These are phyloP conservation scores for Theonella swinhoei DNA, from an alignment of 37 sponge, comb jelly and placozoan genomes.

Conservation along the genomic window DNA sequence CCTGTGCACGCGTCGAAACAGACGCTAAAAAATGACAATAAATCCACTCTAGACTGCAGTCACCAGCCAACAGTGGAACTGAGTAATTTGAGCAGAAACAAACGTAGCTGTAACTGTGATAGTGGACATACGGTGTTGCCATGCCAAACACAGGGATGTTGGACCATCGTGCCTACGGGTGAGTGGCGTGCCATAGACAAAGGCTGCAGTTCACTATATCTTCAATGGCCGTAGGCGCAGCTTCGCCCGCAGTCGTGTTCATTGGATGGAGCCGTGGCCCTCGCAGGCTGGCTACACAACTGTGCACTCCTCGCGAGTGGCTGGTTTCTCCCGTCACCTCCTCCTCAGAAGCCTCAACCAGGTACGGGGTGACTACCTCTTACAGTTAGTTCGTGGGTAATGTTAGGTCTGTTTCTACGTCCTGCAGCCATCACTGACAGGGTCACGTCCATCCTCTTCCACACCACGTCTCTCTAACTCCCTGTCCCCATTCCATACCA, in stretches of 20 bases:
- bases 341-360: neutral
- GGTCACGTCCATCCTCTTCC: neutral
- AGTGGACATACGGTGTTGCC: too few species aligned
- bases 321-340: conserved; percentile 67
- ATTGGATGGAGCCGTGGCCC: conserved; percentile 84
- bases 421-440: neutral
- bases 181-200: too few species aligned
- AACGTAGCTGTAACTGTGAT: too few species aligned
- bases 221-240: neutral
- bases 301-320: neutral
- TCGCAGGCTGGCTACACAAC: conserved; percentile 55
- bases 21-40: too few species aligned
- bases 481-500: conserved; percentile 75
- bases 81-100: too few species aligned
- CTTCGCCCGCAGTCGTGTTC: conserved; percentile 1
- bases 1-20: too few species aligned
- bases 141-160: conserved; percentile 95
- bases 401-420: neutral
- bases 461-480: conserved; percentile 25
- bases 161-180: conserved; percentile 65
- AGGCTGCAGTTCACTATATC: too few species aligned
- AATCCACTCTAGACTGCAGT: too few species aligned
- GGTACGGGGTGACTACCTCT: neutral
- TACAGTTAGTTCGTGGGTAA: too few species aligned
- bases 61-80: too few species aligned